phyloP scores from a whole-genome alignment of 2,888 invertebrate species.

The Drosophila robusta region DNA sequence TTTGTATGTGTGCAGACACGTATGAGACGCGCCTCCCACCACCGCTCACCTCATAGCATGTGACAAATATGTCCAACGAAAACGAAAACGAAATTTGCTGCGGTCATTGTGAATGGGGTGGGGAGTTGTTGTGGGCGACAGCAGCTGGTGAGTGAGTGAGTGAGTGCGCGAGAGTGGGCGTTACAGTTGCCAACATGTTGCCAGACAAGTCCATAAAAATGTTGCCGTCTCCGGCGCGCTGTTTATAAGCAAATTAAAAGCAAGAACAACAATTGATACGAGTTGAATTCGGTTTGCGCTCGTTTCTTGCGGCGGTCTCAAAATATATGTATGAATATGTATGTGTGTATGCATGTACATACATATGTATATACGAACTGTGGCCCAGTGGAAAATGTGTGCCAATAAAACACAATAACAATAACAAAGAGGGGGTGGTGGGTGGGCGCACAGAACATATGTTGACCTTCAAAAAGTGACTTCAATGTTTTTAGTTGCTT shows the following conservation, averaged over 20 bases:
- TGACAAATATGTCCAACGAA: conserved; percentile 47
- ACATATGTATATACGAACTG: too few relatives aligned
- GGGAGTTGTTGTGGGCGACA: conserved; percentile 7
- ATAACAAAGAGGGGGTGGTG: conserved; percentile 18
- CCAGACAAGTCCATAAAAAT: conserved; percentile 54
- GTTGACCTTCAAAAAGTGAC: conserved; percentile 62
- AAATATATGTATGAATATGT: not conserved
- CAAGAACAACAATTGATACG: conserved; percentile 28
- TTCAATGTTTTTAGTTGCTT: conserved; percentile 26
- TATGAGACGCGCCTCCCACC: conserved; percentile 5
- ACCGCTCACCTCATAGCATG: conserved; percentile 44
- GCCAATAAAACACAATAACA: conserved; percentile 55
- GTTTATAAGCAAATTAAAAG: conserved; percentile 60
- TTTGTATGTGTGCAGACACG: not conserved
- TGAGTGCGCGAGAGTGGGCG: conserved; percentile 43
- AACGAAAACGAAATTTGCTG: conserved; percentile 72
- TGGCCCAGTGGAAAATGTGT: conserved; percentile 46
- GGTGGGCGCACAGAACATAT: conserved; percentile 40
- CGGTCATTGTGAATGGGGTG: conserved; percentile 59
- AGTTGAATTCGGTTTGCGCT: conserved; percentile 49
- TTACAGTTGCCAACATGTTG: conserved; percentile 59
- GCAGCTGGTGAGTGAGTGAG: conserved; percentile 7
- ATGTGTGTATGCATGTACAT: not conserved
- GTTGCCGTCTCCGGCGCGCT: conserved; percentile 30
- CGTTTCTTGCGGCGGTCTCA: conserved; percentile 27